Conservation (phyloP, 2,113 vertebrate species). For the Oenanthe melanoleuca region DNA sequence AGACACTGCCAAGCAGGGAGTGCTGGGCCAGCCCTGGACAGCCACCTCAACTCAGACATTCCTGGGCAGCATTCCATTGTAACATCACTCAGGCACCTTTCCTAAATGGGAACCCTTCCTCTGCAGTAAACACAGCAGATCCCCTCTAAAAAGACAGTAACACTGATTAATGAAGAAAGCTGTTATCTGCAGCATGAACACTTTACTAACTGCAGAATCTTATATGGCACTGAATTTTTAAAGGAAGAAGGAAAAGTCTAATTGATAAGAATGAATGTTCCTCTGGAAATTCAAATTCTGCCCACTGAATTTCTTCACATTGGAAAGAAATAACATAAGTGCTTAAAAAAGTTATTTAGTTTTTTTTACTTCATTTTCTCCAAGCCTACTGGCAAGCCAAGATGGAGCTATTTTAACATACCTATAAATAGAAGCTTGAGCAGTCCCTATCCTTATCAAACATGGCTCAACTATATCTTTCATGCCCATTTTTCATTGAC, state of each 20-base stretch:
- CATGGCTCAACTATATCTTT: neutral
- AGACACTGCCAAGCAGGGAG: neutral
- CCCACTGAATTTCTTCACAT: neutral
- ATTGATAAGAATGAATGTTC: neutral
- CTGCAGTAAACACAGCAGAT: neutral
- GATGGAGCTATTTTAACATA: neutral
- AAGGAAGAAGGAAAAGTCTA: neutral
- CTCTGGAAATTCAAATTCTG: neutral
- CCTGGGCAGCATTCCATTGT: neutral
- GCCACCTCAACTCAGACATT: too few relatives aligned
- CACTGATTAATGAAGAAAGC: neutral
- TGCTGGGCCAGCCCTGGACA: neutral
- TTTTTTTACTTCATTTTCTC: neutral
- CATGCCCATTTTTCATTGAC: neutral
- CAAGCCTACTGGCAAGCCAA: neutral
- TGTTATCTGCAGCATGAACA: neutral
- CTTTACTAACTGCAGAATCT: neutral
- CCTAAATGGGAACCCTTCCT: neutral
- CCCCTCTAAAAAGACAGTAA: neutral
- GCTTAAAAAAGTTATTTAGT: neutral
- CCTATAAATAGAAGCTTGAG: neutral
- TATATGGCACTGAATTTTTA: neutral
- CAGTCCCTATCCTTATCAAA: neutral
- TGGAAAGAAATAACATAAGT: neutral
- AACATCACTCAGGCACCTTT: neutral